These are phyloP conservation scores for Myripristis jacobus DNA, from an alignment of 2,797 vertebrate species.

Conservation along the genomic window DNA sequence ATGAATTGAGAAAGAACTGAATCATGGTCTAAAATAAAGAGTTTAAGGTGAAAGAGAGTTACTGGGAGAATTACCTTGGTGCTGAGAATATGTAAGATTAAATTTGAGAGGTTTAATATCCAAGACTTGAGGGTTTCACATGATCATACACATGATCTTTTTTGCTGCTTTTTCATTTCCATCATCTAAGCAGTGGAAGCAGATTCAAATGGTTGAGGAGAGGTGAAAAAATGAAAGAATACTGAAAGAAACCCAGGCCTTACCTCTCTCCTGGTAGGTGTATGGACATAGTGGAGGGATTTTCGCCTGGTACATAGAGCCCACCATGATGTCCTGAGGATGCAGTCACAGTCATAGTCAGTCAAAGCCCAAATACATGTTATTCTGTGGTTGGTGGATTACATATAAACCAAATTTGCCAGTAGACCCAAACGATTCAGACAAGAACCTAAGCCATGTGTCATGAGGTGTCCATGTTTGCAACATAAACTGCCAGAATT, in stretches of 20 bases:
- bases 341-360: slow-evolving; percentile 29
- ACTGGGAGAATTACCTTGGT: background rate
- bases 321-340: slow-evolving; percentile 94
- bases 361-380: background rate
- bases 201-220: slow-evolving; percentile 27
- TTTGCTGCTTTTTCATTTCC: background rate
- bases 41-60: background rate
- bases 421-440: too few relatives aligned
- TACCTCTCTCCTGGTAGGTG: slow-evolving; percentile 87
- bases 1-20: too few relatives aligned
- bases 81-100: too few relatives aligned
- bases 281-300: slow-evolving; percentile 86
- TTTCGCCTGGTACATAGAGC: slow-evolving; percentile 92
- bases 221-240: too few relatives aligned
- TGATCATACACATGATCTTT: background rate
- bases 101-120: background rate
- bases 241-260: slow-evolving; percentile 1
- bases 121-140: background rate
- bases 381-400: background rate
- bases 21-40: too few relatives aligned
- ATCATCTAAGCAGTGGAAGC: too few relatives aligned
- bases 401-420: too few relatives aligned
- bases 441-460: too few relatives aligned
- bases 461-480: too few relatives aligned
- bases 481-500: too few relatives aligned